Percentiles rank a stretch among this genome's conserved stretches.
Evolutionary conservation across 53 echinoderm and acorn worm species (phyloP).

Genomic region (Crossaster papposus): DNA sequence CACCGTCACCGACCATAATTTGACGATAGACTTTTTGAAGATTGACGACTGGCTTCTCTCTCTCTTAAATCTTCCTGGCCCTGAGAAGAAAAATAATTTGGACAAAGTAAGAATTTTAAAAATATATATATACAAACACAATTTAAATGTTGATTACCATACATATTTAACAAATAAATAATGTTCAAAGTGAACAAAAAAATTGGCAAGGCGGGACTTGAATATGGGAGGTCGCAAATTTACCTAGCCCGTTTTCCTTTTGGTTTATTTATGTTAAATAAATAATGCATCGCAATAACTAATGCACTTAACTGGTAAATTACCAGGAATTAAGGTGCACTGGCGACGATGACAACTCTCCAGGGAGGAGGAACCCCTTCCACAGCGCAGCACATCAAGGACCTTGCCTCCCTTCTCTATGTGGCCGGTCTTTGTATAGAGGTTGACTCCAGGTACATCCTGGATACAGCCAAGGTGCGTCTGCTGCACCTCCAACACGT

Average conservation of each 20-base stretch:
- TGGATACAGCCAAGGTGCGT: conserved; percentile 70
- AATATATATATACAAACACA: too few species aligned
- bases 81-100: too few species aligned
- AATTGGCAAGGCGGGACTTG: too few species aligned
- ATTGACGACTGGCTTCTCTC: conserved; percentile 3
- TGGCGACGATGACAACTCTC: conserved; percentile 71
- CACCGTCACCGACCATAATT: neutral
- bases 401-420: conserved; percentile 54
- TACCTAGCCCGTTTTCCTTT: too few species aligned
- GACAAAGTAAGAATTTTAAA: too few species aligned
- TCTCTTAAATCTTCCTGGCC: conserved; percentile 15
- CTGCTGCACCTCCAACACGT: conserved; percentile 71
- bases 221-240: too few species aligned
- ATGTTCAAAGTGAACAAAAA: too few species aligned
- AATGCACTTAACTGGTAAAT: too few species aligned
- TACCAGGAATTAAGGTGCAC: conserved; percentile 65
- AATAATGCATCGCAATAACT: neutral
- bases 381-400: conserved; percentile 62
- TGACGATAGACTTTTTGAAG: conserved; percentile 22
- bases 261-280: too few species aligned
- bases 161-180: too few species aligned
- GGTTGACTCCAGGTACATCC: conserved; percentile 59
- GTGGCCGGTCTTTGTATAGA: conserved; percentile 59
- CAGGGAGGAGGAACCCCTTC: conserved; percentile 64
- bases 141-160: too few species aligned